Conservation (phyloP, 2,113 vertebrate genomes). For the Ptyas mucosa region DNA sequence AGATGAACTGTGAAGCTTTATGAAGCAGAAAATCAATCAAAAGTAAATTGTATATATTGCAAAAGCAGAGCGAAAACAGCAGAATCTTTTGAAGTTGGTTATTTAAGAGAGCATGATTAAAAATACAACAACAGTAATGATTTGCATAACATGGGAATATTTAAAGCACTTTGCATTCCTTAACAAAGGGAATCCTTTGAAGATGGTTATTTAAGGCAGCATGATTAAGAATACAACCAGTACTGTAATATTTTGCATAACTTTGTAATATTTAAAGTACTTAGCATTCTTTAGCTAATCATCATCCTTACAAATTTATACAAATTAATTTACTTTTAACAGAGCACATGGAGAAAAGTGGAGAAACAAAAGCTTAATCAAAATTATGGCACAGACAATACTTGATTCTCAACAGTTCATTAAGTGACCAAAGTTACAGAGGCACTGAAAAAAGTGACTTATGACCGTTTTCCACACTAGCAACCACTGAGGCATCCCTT, state of each 20-base stretch:
- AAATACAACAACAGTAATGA: background rate
- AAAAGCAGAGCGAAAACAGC: background rate
- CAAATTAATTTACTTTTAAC: background rate
- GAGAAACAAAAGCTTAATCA: background rate
- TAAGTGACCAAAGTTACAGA: background rate
- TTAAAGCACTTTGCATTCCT: background rate
- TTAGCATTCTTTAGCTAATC: background rate
- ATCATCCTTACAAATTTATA: background rate
- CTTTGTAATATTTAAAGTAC: background rate
- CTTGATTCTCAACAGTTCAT: background rate
- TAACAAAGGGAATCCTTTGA: background rate
- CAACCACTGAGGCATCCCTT: too few relatives aligned
- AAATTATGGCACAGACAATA: background rate
- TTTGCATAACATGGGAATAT: background rate
- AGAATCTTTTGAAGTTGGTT: background rate
- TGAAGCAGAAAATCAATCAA: background rate
- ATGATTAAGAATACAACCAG: background rate
- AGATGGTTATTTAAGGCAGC: background rate
- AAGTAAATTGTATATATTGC: background rate
- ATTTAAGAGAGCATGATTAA: background rate
- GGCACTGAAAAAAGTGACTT: background rate
- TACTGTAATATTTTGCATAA: background rate
- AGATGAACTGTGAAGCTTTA: background rate
- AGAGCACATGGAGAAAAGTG: background rate
- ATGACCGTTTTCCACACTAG: background rate